These are phyloP conservation scores for Gnatocerus cornutus DNA, from an alignment of 2,888 invertebrate species.

Conservation along the genomic window DNA sequence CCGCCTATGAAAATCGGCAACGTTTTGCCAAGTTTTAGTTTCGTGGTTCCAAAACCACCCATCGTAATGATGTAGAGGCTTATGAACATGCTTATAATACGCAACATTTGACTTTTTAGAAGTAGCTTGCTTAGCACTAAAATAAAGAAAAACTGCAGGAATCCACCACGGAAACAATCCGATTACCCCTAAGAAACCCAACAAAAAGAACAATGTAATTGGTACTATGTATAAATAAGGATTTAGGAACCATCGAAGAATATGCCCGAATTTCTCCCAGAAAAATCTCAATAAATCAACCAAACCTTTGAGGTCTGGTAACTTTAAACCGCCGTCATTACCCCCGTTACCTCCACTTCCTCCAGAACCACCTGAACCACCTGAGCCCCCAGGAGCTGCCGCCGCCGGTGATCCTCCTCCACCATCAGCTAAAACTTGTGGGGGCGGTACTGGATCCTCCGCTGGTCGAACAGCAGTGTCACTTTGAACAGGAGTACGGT, in stretches of 20 bases:
- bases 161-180: constrained; percentile 79
- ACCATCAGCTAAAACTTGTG: constrained; percentile 66
- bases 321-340: constrained; percentile 53
- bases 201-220: constrained; percentile 76
- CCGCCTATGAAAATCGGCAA: constrained; percentile 60
- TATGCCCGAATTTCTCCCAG: constrained; percentile 55
- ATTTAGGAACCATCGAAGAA: constrained; percentile 61
- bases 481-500: constrained; percentile 56
- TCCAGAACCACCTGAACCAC: constrained; percentile 41
- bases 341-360: constrained; percentile 55
- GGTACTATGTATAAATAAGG: constrained; percentile 77
- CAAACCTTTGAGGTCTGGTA: constrained; percentile 66
- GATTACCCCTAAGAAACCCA: constrained; percentile 76
- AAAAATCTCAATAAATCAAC: constrained; percentile 60
- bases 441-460: constrained; percentile 58
- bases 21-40: constrained; percentile 74
- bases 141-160: constrained; percentile 70
- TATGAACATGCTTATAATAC: constrained; percentile 66
- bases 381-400: constrained; percentile 52
- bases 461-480: constrained; percentile 56
- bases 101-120: constrained; percentile 59
- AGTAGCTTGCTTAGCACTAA: constrained; percentile 58
- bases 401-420: constrained; percentile 60
- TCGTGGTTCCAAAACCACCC: constrained; percentile 76
- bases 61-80: constrained; percentile 70